These are phyloP conservation scores for Gila orcuttii DNA, from an alignment of 2,113 vertebrate genomes.

Conservation along the genomic window DNA sequence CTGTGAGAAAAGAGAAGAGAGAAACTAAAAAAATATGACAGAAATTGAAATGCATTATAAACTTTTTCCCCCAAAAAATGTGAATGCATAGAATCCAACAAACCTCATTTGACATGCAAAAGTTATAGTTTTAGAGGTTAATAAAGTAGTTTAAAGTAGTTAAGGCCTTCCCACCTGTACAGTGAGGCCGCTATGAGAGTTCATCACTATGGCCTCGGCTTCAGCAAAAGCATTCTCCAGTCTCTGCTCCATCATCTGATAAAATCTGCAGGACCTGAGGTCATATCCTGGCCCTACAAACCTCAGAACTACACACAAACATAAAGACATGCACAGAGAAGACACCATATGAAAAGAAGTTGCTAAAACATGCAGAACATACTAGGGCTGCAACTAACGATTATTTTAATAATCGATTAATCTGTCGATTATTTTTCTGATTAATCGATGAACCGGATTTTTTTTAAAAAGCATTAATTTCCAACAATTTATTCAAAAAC, in stretches of 20 bases:
- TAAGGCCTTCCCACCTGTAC: conserved; percentile 81
- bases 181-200: conserved; percentile 81
- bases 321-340: conserved; percentile 9
- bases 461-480: no score
- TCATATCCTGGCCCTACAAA: conserved; percentile 90
- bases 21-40: background rate
- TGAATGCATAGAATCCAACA: no score
- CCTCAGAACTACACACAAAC: conserved; percentile 83
- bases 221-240: conserved; percentile 92
- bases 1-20: conserved; percentile 71
- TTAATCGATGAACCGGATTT: no score
- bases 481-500: no score
- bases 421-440: no score
- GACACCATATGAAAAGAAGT: background rate
- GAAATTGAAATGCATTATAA: background rate
- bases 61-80: background rate
- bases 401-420: no score
- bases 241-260: conserved; percentile 92
- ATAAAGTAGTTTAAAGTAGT: background rate
- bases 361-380: background rate
- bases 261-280: conserved; percentile 90
- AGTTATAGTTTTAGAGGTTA: conserved; percentile 18
- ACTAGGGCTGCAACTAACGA: no score
- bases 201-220: conserved; percentile 85
- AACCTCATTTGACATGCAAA: conserved; percentile 35